These are phyloP conservation scores for Cisticola juncidis DNA, from an alignment of 2,113 vertebrate genomes.

Conservation along the genomic window DNA sequence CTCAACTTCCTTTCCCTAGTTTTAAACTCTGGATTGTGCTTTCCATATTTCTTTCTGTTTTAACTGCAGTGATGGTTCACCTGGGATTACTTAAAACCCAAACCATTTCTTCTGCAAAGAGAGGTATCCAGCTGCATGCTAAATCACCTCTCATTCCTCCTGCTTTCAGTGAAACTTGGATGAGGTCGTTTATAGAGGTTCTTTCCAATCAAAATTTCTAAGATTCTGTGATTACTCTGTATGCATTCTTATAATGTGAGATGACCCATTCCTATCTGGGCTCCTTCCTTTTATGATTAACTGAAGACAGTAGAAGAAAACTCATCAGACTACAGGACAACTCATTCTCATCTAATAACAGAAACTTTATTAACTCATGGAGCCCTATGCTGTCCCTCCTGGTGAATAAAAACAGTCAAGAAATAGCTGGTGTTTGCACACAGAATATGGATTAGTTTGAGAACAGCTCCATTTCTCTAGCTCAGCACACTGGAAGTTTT, in stretches of 20 bases:
- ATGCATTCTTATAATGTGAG: not conserved
- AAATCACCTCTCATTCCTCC: not conserved
- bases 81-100: not conserved
- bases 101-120: not conserved
- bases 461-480: not conserved
- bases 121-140: not conserved
- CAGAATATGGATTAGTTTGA: not conserved
- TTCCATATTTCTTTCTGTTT: not conserved
- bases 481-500: not conserved
- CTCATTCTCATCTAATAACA: not conserved
- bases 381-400: not conserved
- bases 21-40: not conserved
- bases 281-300: not conserved
- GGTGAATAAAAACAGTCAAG: not conserved
- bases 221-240: not conserved
- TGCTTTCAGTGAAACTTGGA: not conserved
- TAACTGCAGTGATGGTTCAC: not conserved
- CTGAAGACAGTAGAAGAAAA: not conserved
- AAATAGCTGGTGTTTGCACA: not conserved
- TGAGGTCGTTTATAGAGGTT: not conserved
- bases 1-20: not conserved
- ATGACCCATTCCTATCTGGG: not conserved
- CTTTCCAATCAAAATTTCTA: conserved; percentile 16
- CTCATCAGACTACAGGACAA: not conserved
- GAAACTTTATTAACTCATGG: not conserved